Percentiles rank a stretch among this genome's conserved stretches.
Conservation (phyloP, 2,113 vertebrate species). For the Lasiurus cinereus region DNA sequence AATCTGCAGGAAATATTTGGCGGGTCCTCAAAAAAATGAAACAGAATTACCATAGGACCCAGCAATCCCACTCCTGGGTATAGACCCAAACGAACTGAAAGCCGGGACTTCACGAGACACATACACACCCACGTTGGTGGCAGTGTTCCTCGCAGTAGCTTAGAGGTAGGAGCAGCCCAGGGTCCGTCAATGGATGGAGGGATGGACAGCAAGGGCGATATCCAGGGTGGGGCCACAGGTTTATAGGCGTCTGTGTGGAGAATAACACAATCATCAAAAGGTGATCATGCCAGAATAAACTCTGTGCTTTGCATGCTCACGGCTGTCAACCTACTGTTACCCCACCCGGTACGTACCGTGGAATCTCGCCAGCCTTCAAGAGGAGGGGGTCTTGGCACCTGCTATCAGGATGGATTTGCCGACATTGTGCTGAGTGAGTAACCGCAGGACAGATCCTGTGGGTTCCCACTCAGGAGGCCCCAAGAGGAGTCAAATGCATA, state of each 20-base stretch:
- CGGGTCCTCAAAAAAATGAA: not conserved
- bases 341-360: fast-evolving
- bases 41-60: not conserved
- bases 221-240: not conserved
- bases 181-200: fast-evolving
- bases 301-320: not conserved
- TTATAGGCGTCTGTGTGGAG: not conserved
- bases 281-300: not conserved
- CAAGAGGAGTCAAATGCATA: fast-evolving
- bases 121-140: fast-evolving
- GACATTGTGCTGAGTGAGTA: not conserved
- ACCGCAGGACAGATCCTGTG: fast-evolving
- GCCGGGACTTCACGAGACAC: not conserved
- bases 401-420: fast-evolving
- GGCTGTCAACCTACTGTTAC: not conserved
- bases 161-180: fast-evolving
- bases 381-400: not conserved
- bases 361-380: fast-evolving
- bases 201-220: fast-evolving
- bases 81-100: not conserved
- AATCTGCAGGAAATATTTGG: not conserved
- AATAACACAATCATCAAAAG: not conserved
- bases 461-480: not conserved
- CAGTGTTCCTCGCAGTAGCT: fast-evolving
- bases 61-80: not conserved